phyloP scores from a whole-genome alignment of 2,113 vertebrate species.

The Noctilio leporinus region DNA sequence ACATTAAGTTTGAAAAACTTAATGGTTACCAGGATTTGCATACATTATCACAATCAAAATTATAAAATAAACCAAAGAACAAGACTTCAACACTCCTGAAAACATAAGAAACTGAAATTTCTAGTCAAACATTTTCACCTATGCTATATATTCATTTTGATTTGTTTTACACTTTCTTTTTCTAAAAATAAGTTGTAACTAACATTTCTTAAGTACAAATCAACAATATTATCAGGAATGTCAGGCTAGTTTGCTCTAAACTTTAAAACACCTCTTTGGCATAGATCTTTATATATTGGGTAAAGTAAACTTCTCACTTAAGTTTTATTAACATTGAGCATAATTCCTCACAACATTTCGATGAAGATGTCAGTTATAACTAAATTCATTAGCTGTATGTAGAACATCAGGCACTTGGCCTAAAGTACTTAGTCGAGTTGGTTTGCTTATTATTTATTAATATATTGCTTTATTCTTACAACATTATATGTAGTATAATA shows the following conservation, averaged over 20 bases:
- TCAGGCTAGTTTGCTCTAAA: neutral
- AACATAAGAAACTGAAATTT: too few species aligned
- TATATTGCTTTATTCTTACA: conserved; percentile 2
- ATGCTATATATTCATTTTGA: too few species aligned
- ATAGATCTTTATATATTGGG: neutral
- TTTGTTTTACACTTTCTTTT: too few species aligned
- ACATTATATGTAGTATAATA: neutral
- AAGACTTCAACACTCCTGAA: too few species aligned
- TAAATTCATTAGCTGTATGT: neutral
- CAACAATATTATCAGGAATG: neutral
- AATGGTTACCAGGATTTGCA: too few species aligned
- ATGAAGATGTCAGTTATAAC: neutral
- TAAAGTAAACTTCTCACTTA: neutral
- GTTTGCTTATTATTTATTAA: conserved; percentile 15
- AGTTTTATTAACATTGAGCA: neutral
- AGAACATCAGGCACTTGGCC: neutral
- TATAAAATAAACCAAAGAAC: too few species aligned
- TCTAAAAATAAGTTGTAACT: too few species aligned
- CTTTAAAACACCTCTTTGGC: conserved; percentile 34
- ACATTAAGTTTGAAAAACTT: too few species aligned
- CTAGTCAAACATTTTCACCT: too few species aligned
- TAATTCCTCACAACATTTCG: neutral
- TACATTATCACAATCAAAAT: too few species aligned
- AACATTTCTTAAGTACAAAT: conserved; percentile 20
- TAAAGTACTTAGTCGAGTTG: conserved; percentile 16